These are phyloP conservation scores for Oreonectes daqikongensis DNA, from an alignment of 2,797 vertebrate species.

Conservation along the genomic window DNA sequence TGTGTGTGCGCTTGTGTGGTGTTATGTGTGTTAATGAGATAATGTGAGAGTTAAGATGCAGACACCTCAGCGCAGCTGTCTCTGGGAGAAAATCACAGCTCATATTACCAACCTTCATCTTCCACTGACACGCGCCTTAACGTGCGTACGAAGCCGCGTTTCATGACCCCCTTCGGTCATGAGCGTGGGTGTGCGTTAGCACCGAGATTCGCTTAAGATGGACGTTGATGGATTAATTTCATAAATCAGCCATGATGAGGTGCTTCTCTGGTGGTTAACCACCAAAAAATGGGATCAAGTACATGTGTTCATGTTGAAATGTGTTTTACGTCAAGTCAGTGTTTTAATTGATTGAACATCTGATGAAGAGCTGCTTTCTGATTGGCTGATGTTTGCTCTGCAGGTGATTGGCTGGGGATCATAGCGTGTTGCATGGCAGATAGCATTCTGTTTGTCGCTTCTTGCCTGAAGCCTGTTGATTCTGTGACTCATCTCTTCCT, in stretches of 20 bases:
- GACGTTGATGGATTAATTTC: constrained; percentile 68
- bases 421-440: neutral
- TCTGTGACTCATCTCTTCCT: too few species aligned
- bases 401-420: constrained; percentile 9
- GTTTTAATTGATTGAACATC: neutral
- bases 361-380: neutral
- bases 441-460: too few species aligned
- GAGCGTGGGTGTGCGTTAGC: constrained; percentile 50
- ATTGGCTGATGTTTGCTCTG: constrained; percentile 21
- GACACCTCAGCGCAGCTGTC: constrained; percentile 9
- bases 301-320: neutral
- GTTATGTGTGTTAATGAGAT: constrained; percentile 14
- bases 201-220: constrained; percentile 63
- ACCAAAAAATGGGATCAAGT: constrained; percentile 41
- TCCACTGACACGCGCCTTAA: constrained; percentile 60
- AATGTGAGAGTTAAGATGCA: neutral
- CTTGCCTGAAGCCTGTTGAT: too few species aligned
- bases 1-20: too few species aligned
- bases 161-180: constrained; percentile 67
- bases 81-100: constrained; percentile 67
- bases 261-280: constrained; percentile 64
- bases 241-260: constrained; percentile 62
- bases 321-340: neutral
- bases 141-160: constrained; percentile 68
- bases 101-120: constrained; percentile 69